phyloP scores from a whole-genome alignment of 92 coral and sea anemone genomes.

The Zoanthus sociatus region DNA sequence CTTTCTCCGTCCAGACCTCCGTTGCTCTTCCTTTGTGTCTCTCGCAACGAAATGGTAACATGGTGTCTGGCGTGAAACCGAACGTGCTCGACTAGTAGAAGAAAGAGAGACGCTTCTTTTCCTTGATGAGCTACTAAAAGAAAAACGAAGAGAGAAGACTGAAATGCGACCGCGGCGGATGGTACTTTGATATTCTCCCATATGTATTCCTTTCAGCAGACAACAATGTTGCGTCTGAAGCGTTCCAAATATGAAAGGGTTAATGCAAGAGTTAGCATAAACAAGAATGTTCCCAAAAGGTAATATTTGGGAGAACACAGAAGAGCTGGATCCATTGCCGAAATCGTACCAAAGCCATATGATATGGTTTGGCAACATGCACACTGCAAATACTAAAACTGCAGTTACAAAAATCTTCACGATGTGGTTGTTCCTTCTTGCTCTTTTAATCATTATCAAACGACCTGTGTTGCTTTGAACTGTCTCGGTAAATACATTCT shows the following conservation, averaged over 20 bases:
- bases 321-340: slow-evolving; percentile 64
- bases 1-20: not conserved
- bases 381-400: slow-evolving; percentile 82
- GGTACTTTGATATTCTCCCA: not conserved
- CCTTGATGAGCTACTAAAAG: slow-evolving; percentile 9
- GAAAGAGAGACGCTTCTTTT: slow-evolving; percentile 7
- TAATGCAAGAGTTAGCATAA: slow-evolving; percentile 88
- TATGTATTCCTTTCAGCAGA: not conserved
- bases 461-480: slow-evolving; percentile 57
- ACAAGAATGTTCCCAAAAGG: slow-evolving; percentile 84
- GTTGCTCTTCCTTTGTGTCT: not conserved
- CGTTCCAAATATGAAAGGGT: slow-evolving; percentile 96
- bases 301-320: slow-evolving; percentile 62
- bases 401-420: slow-evolving; percentile 89
- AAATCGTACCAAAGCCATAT: slow-evolving; percentile 95
- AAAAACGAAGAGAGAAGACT: slow-evolving; percentile 40
- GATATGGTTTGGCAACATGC: slow-evolving; percentile 91
- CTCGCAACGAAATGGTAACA: not conserved
- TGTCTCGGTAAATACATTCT: slow-evolving; percentile 43
- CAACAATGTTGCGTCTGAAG: slow-evolving; percentile 70
- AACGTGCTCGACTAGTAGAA: not conserved
- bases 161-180: slow-evolving; percentile 11
- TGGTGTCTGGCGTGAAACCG: not conserved
- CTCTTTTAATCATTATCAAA: slow-evolving; percentile 65
- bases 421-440: slow-evolving; percentile 78